Base-by-base conservation (phyloP, 2,113 vertebrate genomes). In the Anhinga anhinga region DNA sequence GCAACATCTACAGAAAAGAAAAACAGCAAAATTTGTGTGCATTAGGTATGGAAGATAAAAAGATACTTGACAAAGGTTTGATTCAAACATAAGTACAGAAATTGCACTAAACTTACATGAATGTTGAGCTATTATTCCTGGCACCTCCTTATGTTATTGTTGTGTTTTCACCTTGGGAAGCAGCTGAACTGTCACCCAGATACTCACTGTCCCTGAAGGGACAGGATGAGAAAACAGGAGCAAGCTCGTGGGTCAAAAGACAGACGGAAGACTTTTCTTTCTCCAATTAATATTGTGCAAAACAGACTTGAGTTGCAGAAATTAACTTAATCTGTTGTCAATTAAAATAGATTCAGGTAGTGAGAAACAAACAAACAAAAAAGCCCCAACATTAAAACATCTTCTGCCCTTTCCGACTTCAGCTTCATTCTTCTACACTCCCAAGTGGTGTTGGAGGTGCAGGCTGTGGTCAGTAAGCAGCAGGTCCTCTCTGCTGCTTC, bases 401-500 rank as follows among this genome's bases (percentile, higher is more conserved):
- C 5, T 40, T 67, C 13, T 34, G 11, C 26, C 59, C 44, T 67
- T 84, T 55, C 19, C 11, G 29, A 8, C 13, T 27, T 30, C 13
- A 56, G 6, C 30, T 72, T 58, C 29, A 23, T 9, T 23, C 14
- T 66, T 88, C 30, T 59, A n/a, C 9, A 21, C 13, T 49, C n/a
- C 7, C 1, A 5, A 36, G 20, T 23, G 15, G 13, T 29, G 36
- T 7, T 2, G 7, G 7, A 15, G 6, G 3, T 30, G 14, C 2
- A 3, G 32, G 15, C 15, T 65, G 27, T 22, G 11, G 30, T n/a
- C 29, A 71, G 5, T 10, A 53, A 73, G 25, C 52, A 53, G 23
- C 7, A 9, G 6, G 26, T 88, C 19, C 11, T 63, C 34, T 40
- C 6, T 45, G 44, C 16, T 88, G 11, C 44, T 77, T 20, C 30